Base-by-base conservation (phyloP, 2,797 vertebrate genomes). In the Chloroceryle amazona region DNA sequence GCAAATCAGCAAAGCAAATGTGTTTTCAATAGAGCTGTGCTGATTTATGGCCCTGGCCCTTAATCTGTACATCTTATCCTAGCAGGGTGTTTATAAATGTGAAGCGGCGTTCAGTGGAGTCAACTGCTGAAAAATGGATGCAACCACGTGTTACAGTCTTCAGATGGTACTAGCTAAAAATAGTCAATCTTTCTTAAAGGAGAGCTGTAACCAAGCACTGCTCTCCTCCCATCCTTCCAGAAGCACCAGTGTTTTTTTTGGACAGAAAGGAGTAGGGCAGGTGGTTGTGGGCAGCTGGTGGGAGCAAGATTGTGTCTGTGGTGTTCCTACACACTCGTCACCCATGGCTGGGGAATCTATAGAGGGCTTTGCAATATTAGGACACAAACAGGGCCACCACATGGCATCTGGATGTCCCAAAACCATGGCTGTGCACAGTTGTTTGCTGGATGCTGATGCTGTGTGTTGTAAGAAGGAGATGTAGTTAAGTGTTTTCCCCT, bases 21-120 rank as follows among this genome's bases (percentile, higher is more conserved):
- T 90, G n/a, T 49, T 91, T 71, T 65, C 72, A 58, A 68, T 29
- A 37, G 58, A 81, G 76, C 46, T 1, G 2, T 0, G 0, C n/a
- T 93, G 84, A 95, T 94, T 93, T 85, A 81, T 91, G 82, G 31
- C 82, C 57, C 68, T 42, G 46, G 67, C 42, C 58, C 33, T n/a
- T 73, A 22, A 60, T 93, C 75, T 81, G 75, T 68, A 29, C 65
- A 83, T 83, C n/a, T 79, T 39, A 37, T 37, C 55, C 46, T n/a
- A 47, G 37, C 3, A 0, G 2, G 25, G 33, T 62, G 51, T 58
- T 86, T 79, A n/a, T 81, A 44, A 76, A 88, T 0, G 10, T 74
- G 90, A 85, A 41, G 23, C 9, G 1, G 37, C 6, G 13, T 72
- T 88, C 75, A 33, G 0, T 65, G 54, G 61, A 91, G 89, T 81